Percentiles rank a stretch among this genome's conserved stretches.
These are phyloP conservation scores for Drosophila mimetica DNA, from an alignment of 2,888 invertebrate genomes.

Conservation along the genomic window DNA sequence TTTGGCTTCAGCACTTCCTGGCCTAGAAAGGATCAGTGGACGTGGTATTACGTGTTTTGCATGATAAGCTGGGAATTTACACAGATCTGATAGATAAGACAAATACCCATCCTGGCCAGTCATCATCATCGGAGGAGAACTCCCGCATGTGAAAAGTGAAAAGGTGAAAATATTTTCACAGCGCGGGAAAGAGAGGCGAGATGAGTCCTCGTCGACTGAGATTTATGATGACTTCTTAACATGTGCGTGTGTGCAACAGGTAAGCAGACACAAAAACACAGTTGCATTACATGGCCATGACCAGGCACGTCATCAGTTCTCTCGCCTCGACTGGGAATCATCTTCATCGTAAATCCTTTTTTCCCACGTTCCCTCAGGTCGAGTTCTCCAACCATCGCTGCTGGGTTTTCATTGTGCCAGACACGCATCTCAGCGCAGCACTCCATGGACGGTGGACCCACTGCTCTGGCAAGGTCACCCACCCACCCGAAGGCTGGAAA, in stretches of 20 bases:
- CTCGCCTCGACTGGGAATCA: constrained; percentile 10
- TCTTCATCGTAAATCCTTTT: constrained; percentile 72
- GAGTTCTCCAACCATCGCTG: constrained; percentile 15
- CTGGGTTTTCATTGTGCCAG: constrained; percentile 44
- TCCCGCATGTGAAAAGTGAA: constrained; percentile 65
- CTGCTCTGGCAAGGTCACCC: constrained; percentile 33
- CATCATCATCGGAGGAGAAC: constrained; percentile 10
- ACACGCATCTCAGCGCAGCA: constrained; percentile 33
- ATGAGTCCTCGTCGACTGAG: constrained; percentile 40
- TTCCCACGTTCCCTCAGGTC: constrained; percentile 69
- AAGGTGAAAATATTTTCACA: constrained; percentile 63
- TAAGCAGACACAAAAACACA: constrained; percentile 45
- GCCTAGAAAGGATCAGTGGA: constrained; percentile 37
- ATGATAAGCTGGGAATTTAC: constrained; percentile 79
- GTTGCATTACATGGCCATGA: constrained; percentile 55
- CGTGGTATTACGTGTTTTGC: constrained; percentile 74
- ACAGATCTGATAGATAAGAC: constrained; percentile 73
- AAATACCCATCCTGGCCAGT: constrained; percentile 46
- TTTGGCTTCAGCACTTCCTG: constrained; percentile 37
- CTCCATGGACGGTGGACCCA: constrained; percentile 27
- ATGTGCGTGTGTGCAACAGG: constrained; percentile 70
- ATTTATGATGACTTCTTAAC: constrained; percentile 79
- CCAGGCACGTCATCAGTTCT: constrained; percentile 59
- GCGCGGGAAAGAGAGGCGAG: background rate
- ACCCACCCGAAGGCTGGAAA: constrained; percentile 3